These are phyloP conservation scores for Rhadinocentrus ornatus DNA, from an alignment of 2,797 vertebrate species.

Conservation along the genomic window DNA sequence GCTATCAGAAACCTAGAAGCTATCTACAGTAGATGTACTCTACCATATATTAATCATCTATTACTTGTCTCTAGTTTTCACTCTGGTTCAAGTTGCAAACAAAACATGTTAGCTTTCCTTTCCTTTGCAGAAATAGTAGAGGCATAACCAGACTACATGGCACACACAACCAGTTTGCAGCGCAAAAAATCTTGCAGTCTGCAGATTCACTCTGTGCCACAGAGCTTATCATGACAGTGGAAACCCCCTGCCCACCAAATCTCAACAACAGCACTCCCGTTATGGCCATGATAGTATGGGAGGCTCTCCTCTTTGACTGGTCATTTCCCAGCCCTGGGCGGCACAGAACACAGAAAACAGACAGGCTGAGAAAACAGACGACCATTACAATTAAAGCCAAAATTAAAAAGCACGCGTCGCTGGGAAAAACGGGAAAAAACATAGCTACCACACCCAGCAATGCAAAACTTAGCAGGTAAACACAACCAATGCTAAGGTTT, in stretches of 20 bases:
- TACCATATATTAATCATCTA: too few relatives aligned
- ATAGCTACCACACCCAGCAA: fast-evolving
- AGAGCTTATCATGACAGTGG: not conserved
- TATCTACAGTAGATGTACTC: too few relatives aligned
- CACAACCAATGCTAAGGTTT: constrained; percentile 7
- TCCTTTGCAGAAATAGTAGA: not conserved
- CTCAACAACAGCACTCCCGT: not conserved
- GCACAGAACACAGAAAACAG: not conserved
- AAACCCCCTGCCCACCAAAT: not conserved
- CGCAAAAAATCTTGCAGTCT: not conserved
- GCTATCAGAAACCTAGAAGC: too few relatives aligned
- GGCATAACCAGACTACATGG: not conserved
- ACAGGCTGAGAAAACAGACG: not conserved
- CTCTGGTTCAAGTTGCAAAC: not conserved
- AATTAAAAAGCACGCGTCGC: fast-evolving
- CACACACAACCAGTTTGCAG: not conserved
- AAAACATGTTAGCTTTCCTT: not conserved
- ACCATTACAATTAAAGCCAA: not conserved
- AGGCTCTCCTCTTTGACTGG: not conserved
- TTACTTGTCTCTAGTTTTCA: not conserved
- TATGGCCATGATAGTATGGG: not conserved
- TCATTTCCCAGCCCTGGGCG: not conserved
- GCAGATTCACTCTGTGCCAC: not conserved
- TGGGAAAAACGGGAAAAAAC: not conserved
- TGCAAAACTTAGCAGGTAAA: not conserved